Conservation (phyloP, 2,113 vertebrate species). For the Malurus elegans region DNA sequence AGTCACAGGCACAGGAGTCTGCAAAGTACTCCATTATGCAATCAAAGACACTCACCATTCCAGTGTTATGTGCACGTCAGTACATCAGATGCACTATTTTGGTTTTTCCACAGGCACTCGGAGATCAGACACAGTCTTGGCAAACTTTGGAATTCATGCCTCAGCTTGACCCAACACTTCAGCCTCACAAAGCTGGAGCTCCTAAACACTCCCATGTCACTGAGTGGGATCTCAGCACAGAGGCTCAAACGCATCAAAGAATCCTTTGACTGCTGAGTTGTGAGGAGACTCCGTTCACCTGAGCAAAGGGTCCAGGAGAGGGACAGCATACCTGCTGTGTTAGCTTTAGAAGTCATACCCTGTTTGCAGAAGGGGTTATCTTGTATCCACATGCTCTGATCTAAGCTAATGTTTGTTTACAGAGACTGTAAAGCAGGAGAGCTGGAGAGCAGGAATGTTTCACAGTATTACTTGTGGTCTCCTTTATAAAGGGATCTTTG, state of each 20-base stretch:
- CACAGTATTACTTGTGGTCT: background rate
- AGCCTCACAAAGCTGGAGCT: background rate
- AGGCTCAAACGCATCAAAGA: conserved; percentile 63
- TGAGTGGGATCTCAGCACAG: background rate
- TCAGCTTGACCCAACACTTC: conserved; percentile 50
- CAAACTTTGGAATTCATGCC: conserved; percentile 56
- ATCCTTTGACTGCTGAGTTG: conserved; percentile 53
- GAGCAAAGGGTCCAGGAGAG: background rate
- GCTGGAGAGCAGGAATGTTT: conserved; percentile 26
- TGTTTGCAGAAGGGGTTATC: conserved; percentile 72
- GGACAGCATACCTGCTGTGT: conserved; percentile 52
- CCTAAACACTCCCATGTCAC: conserved; percentile 6
- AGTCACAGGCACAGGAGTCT: conserved; percentile 51
- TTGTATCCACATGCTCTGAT: conserved; percentile 64
- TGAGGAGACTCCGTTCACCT: background rate
- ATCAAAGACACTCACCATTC: conserved; percentile 28
- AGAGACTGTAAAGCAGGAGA: conserved; percentile 39
- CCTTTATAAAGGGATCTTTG: conserved; percentile 32
- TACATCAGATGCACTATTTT: conserved; percentile 45
- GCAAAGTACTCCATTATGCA: conserved; percentile 15
- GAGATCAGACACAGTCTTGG: conserved; percentile 51
- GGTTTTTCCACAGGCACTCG: conserved; percentile 53
- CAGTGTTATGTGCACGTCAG: background rate
- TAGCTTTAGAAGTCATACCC: conserved; percentile 47
- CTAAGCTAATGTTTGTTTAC: conserved; percentile 59